phyloP scores from a whole-genome alignment of 2,113 vertebrate species.

The Sphyrna mokarran region DNA sequence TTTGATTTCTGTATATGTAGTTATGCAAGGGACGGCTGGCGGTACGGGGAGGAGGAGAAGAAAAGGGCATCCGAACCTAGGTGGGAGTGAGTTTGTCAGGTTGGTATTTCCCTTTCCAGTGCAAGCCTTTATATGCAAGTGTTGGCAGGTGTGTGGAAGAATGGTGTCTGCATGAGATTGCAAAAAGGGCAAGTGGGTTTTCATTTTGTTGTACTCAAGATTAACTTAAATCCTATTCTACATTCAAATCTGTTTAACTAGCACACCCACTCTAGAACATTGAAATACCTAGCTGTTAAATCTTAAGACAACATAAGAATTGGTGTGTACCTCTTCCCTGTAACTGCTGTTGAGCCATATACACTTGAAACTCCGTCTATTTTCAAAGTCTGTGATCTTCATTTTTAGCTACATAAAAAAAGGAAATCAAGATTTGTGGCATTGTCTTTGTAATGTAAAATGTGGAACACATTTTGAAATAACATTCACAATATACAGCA shows the following conservation, averaged over 20 bases:
- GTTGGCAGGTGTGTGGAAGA: background rate
- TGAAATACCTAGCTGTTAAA: background rate
- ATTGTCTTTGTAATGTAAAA: background rate
- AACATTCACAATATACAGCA: background rate
- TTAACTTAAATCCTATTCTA: background rate
- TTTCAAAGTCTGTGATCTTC: slow-evolving; percentile 99
- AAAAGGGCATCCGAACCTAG: background rate
- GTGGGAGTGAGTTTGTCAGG: background rate
- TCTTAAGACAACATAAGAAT: background rate
- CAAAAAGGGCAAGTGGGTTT: too few relatives aligned
- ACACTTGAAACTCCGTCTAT: slow-evolving; percentile 98
- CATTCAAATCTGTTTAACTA: background rate
- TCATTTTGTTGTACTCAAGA: background rate
- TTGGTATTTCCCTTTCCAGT: background rate
- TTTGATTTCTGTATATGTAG: background rate
- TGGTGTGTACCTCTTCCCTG: slow-evolving; percentile 87
- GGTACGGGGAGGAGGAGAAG: background rate
- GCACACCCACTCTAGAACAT: background rate
- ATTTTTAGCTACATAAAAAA: slow-evolving; percentile 81
- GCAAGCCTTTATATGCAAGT: background rate
- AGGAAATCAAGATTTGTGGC: background rate
- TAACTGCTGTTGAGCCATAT: slow-evolving; percentile 98
- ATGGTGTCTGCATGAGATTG: background rate
- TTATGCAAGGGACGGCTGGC: background rate
- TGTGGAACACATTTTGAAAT: background rate